Percentiles rank a stretch among this genome's conserved stretches.
Evolutionary conservation across 2,113 vertebrate genomes (phyloP).

Genomic region (Balaeniceps rex): DNA sequence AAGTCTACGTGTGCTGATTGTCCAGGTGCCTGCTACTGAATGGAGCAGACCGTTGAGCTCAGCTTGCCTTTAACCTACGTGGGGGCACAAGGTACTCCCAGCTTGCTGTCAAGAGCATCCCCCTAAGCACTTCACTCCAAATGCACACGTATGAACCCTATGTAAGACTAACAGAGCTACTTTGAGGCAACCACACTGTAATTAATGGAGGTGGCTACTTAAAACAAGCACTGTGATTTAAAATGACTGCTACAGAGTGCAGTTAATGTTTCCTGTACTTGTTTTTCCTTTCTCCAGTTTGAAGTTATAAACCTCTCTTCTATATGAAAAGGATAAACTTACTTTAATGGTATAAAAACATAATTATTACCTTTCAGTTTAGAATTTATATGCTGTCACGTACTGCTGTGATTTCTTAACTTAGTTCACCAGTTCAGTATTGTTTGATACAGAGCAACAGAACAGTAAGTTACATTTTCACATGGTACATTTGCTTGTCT

Average conservation of each 20-base stretch:
- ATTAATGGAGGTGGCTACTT: background rate
- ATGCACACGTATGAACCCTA: background rate
- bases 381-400: background rate
- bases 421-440: background rate
- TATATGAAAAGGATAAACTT: background rate
- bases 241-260: background rate
- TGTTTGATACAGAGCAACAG: background rate
- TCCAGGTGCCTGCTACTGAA: background rate
- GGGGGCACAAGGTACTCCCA: background rate
- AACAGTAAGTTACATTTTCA: background rate
- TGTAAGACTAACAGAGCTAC: background rate
- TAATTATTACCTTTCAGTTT: background rate
- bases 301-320: background rate
- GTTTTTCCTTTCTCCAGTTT: background rate
- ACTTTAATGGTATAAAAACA: background rate
- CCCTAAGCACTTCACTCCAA: background rate
- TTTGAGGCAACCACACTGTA: background rate
- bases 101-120: background rate
- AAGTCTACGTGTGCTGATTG: background rate
- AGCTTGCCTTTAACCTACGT: background rate
- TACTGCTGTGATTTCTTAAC: background rate
- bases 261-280: background rate
- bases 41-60: background rate
- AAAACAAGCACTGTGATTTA: background rate
- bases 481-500: background rate